Conservation (phyloP, 2,888 invertebrate genomes). For the Diarsia brunnea region DNA sequence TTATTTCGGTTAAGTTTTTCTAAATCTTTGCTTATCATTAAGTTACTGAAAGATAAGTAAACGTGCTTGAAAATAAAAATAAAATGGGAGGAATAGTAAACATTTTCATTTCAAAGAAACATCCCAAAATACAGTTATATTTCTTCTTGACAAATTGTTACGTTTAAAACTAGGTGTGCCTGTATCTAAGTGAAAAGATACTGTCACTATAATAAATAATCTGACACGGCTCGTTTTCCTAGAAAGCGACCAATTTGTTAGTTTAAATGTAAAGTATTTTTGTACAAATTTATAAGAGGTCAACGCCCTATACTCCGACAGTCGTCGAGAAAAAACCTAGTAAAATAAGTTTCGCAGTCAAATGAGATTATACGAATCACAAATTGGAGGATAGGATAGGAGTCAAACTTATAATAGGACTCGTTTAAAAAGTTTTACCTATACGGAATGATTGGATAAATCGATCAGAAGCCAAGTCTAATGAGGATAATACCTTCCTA, state of each 20-base stretch:
- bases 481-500: conserved; percentile 32
- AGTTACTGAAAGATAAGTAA: neutral
- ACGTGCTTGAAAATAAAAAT: neutral
- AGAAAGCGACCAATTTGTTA: conserved; percentile 46
- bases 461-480: conserved; percentile 13
- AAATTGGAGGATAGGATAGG: conserved; percentile 46
- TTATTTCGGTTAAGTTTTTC: neutral
- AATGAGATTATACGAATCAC: conserved; percentile 49
- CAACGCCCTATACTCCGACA: conserved; percentile 5
- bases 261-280: conserved; percentile 34
- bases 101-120: conserved; percentile 17
- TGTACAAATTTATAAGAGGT: conserved; percentile 14
- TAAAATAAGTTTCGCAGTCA: conserved; percentile 37
- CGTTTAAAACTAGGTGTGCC: conserved; percentile 14
- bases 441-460: conserved; percentile 15
- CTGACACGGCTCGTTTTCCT: conserved; percentile 46
- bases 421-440: conserved; percentile 47
- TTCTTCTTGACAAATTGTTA: conserved; percentile 11
- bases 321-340: conserved; percentile 31
- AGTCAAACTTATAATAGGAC: conserved; percentile 58
- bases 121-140: neutral
- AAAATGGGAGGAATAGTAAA: neutral
- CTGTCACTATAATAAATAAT: conserved; percentile 41
- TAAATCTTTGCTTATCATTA: neutral
- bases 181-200: conserved; percentile 16